Evolutionary conservation across 2,888 invertebrate species (phyloP).

Genomic region (Ypsolopha sequella): DNA sequence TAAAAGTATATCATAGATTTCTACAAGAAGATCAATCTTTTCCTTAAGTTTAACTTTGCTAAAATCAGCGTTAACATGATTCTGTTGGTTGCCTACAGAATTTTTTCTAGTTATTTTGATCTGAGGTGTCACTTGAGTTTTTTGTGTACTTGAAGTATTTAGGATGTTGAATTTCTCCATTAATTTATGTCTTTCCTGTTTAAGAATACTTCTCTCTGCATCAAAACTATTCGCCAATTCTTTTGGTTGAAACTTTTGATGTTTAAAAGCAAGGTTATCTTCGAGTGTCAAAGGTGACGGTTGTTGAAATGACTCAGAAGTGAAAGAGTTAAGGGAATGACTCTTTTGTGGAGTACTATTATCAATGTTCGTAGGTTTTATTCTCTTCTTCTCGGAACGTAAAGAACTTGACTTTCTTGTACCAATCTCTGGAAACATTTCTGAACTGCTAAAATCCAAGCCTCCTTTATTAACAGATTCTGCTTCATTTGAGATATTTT

Average conservation of each 20-base stretch:
- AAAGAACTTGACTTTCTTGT: conserved; percentile 45
- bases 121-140: conserved; percentile 27
- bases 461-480: conserved; percentile 35
- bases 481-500: conserved; percentile 32
- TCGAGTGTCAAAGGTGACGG: conserved; percentile 34
- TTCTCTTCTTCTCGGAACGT: conserved; percentile 45
- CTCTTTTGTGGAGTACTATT: conserved; percentile 35
- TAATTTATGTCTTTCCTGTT: conserved; percentile 52
- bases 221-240: conserved; percentile 42
- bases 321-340: conserved; percentile 45
- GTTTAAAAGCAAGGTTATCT: conserved; percentile 49
- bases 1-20: conserved; percentile 71
- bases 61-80: conserved; percentile 44
- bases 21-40: conserved; percentile 65
- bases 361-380: conserved; percentile 66
- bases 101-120: conserved; percentile 43
- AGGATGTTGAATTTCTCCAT: conserved; percentile 60
- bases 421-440: conserved; percentile 57
- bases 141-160: conserved; percentile 35
- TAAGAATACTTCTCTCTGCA: conserved; percentile 49
- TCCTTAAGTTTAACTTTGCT: conserved; percentile 57
- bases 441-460: conserved; percentile 48
- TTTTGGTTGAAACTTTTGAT: conserved; percentile 36
- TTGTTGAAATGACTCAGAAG: conserved; percentile 41
- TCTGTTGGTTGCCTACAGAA: conserved; percentile 24